phyloP scores from a whole-genome alignment of 2,113 vertebrate species.

The Suncus etruscus region DNA sequence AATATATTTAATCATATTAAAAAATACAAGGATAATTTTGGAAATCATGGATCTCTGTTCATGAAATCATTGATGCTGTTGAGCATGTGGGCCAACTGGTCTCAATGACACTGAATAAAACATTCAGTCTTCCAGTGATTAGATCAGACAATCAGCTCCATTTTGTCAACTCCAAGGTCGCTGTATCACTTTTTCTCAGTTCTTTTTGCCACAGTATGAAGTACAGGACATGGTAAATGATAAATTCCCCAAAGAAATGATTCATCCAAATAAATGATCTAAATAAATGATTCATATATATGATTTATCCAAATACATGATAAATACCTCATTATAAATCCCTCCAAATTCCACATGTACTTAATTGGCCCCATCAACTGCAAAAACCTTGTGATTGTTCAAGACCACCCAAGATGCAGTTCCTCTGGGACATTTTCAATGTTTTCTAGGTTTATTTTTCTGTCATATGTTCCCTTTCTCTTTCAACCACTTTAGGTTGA shows the following conservation, averaged over 20 bases:
- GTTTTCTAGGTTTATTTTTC: neutral
- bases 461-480: constrained; percentile 17
- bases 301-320: no score
- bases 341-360: constrained; percentile 44
- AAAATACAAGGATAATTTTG: constrained; percentile 50
- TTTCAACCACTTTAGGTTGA: constrained; percentile 23
- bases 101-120: neutral
- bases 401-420: neutral
- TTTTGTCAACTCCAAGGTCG: neutral
- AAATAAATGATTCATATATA: no score
- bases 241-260: neutral
- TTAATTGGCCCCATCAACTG: neutral
- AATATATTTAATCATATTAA: constrained; percentile 7
- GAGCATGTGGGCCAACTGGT: constrained; percentile 23
- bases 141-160: neutral
- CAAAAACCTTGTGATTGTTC: neutral
- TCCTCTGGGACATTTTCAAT: neutral
- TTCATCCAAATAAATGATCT: no score
- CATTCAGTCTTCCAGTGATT: constrained; percentile 12
- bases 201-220: neutral
- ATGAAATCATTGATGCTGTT: neutral
- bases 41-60: constrained; percentile 34
- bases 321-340: neutral
- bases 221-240: neutral
- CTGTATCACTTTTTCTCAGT: constrained; percentile 29